Evolutionary conservation across 2,888 invertebrate genomes (phyloP), one percentile per base, ranked within the genome.

Genomic region (Pocota personata): DNA sequence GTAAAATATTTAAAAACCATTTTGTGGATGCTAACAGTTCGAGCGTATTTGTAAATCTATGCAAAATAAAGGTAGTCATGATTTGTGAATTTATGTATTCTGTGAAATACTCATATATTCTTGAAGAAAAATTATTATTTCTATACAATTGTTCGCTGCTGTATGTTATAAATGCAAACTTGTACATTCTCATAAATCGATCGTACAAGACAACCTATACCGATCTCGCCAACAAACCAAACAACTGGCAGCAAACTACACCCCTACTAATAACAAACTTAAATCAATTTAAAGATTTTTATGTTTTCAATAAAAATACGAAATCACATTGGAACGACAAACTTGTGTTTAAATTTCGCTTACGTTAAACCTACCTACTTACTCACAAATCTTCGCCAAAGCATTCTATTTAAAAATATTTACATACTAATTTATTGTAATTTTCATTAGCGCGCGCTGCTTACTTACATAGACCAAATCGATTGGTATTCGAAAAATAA

Each of bases 401-500:
- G 21, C 21, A 19, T 62, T 52, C 40, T 64, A 73, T 73, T 62
- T 69, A 27, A 62, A 67, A 64, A 21, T 48, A 50, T 60, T 55
- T 21, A 21, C 46, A 77, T 77, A 48, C 37, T 50, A 66, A 77
- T 77, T 82, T 72, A 60, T 60, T 80, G 50, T 80, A 66, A 52
- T 67, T 43, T 46, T 64, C 21, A 57, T 32, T 62, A 71, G 69
- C 69, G 76, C 69, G 60, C 75, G 75, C 60, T 64, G 35, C 46
- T 62, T 71, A 71, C 60, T 60, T 69, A 43, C 48, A 48, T 48
- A 27, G 46, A 32, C 37, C 50, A 27, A 77, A 67, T 21, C 35
- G 32, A 27, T 62, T 32, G n/a, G 10, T 6, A 46, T 2, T 3
- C 6, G 6, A 6, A 58, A 52, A 21, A 1, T 19, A 48, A 43